Evolutionary conservation across 2,888 invertebrate genomes (phyloP), one percentile per base, ranked within the genome.

Genomic region (Calliopum simillimum): DNA sequence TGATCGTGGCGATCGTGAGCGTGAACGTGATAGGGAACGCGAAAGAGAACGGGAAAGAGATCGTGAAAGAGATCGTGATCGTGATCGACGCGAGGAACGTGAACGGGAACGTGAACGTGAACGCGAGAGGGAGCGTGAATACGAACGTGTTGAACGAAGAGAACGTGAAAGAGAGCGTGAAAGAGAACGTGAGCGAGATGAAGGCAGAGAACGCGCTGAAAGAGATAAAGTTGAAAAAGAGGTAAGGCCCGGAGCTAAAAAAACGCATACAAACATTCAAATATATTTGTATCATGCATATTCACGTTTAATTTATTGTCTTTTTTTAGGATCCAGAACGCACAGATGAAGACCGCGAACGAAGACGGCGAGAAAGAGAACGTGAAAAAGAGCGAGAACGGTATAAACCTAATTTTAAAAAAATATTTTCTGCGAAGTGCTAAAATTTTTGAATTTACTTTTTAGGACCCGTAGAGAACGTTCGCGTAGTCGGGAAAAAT

Each of bases 181-280:
- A 83, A 76, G 78, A 25, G 76, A 78, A 5, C 74, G 76, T 56
- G 71, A 80, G 75, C 68, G 79, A 74, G 21, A 33, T 2, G 33
- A 33, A 8, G 8, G 5, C 8, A 73, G 77, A 25, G 79, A 79
- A 33, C 69, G 76, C 0, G 72, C 88, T 75, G 90, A 90, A 19
- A 84, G 89, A 61, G 89, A 89, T 13, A 85, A 88, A 6, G 88
- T 82, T 85, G 69, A 61, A 74, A 75, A 21, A 73, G 73, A 73
- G 86, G 86, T 21, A 80, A 85, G n/a, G n/a, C n/a, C n/a, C n/a
- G n/a, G n/a, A n/a, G n/a, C n/a, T 81, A 84, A 4, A 78, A 81
- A 16, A 80, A 80, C 8, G 80, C 33, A 56, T 23, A 6, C 46
- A 43, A 25, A 53, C 44, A 19, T 66, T 49, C 19, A 49, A 49